Evolutionary conservation across 2,888 invertebrate genomes (phyloP).

Genomic region (Mythimna vitellina): DNA sequence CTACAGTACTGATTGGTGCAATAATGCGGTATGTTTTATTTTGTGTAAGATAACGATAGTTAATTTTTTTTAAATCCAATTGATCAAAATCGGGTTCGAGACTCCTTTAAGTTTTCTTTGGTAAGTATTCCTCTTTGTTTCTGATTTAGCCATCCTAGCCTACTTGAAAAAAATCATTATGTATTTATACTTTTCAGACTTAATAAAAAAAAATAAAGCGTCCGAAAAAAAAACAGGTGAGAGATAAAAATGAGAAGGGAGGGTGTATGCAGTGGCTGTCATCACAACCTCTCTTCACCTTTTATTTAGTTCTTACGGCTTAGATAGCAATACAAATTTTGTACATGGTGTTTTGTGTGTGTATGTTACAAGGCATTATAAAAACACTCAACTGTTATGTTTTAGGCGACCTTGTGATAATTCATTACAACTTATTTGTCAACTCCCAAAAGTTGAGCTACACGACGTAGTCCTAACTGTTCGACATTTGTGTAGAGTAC

Average conservation of each 20-base stretch:
- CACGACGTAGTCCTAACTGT: slow-evolving; percentile 17
- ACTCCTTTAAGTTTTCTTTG: no score
- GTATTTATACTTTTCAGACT: background rate
- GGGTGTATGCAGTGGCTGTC: background rate
- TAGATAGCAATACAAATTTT: background rate
- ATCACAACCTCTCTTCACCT: background rate
- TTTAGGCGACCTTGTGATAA: background rate
- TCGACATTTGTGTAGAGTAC: slow-evolving; percentile 38
- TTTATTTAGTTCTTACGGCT: background rate
- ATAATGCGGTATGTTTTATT: no score
- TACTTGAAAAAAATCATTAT: no score
- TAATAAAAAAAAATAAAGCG: background rate
- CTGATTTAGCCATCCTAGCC: no score
- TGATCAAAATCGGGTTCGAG: no score
- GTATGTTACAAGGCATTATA: background rate
- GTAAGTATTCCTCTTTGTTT: no score
- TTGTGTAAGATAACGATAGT: no score
- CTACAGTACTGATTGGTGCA: no score
- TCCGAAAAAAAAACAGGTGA: no score
- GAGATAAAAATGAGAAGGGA: no score
- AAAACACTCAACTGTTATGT: background rate
- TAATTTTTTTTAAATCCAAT: no score
- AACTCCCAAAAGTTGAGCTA: slow-evolving; percentile 13
- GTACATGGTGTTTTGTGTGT: no score
- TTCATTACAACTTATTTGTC: slow-evolving; percentile 2